Conservation (phyloP, 2,888 invertebrate genomes). For the Eupithecia dodoneata region DNA sequence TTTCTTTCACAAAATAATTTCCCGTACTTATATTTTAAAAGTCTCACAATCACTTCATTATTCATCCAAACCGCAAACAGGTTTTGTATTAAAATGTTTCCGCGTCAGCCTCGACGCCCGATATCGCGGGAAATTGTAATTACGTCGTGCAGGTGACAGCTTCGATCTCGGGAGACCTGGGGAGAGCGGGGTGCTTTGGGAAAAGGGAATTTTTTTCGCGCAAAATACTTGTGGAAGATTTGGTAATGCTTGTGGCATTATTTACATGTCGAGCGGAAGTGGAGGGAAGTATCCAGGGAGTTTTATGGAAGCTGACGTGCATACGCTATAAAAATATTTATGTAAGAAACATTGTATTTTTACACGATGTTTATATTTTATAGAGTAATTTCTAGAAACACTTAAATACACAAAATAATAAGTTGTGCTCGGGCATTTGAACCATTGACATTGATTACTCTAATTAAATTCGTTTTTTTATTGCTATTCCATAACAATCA, state of each 20-base stretch:
- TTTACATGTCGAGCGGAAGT: slow-evolving; percentile 9
- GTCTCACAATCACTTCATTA: slow-evolving; percentile 16
- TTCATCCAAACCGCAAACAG: slow-evolving; percentile 14
- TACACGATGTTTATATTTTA: not conserved
- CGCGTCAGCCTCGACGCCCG: slow-evolving; percentile 8
- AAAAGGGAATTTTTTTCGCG: not conserved
- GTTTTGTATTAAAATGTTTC: slow-evolving; percentile 30
- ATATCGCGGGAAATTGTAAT: slow-evolving; percentile 51
- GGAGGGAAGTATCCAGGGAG: not conserved
- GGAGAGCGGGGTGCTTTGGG: slow-evolving; percentile 7
- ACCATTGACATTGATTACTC: not conserved
- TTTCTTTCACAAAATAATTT: not conserved
- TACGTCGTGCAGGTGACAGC: slow-evolving; percentile 53
- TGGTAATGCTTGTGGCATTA: slow-evolving; percentile 5
- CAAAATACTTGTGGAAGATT: not conserved
- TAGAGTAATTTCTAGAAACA: not conserved
- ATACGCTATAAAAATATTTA: not conserved
- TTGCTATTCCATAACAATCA: not conserved
- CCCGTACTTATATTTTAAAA: not conserved
- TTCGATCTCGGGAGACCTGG: slow-evolving; percentile 41
- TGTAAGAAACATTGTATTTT: not conserved
- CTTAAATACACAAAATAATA: not conserved
- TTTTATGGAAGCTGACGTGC: slow-evolving; percentile 3
- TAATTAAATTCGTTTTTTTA: not conserved
- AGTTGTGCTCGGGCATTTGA: not conserved